Conservation (phyloP, 1,140 invertebrate species). For the Orchesella cincta region DNA sequence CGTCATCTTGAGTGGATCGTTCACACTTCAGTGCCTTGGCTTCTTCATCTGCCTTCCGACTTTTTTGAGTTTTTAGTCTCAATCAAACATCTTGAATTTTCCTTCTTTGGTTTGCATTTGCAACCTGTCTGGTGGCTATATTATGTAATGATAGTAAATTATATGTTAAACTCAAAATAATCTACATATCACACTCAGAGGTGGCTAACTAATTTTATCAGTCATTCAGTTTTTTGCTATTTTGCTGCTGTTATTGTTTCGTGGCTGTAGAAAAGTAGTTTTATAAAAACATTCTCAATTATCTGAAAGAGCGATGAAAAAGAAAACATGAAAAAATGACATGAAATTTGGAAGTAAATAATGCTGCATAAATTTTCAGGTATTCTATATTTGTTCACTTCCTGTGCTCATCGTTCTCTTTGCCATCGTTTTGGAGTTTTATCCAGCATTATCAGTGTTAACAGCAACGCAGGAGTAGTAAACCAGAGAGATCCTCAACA, state of each 20-base stretch:
- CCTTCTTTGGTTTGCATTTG: slow-evolving; percentile 21
- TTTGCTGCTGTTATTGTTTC: slow-evolving; percentile 16
- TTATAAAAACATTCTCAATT: too few species aligned
- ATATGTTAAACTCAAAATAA: not conserved
- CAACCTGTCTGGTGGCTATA: slow-evolving; percentile 25
- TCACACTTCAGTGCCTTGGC: slow-evolving; percentile 25
- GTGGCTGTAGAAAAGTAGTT: not conserved
- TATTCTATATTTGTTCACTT: slow-evolving; percentile 46
- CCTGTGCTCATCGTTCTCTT: slow-evolving; percentile 44
- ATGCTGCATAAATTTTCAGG: slow-evolving; percentile 30
- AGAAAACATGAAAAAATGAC: not conserved
- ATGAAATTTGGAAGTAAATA: slow-evolving; percentile 2
- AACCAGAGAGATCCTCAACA: not conserved
- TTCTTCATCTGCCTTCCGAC: slow-evolving; percentile 28
- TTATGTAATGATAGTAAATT: slow-evolving; percentile 25
- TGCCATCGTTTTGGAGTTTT: slow-evolving; percentile 44
- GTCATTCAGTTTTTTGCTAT: not conserved
- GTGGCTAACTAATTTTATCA: slow-evolving; percentile 5
- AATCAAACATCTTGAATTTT: not conserved
- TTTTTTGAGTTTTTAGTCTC: slow-evolving; percentile 28
- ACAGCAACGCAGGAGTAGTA: slow-evolving; percentile 40
- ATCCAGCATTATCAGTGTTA: slow-evolving; percentile 41
- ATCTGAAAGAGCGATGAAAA: not conserved
- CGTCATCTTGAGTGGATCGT: slow-evolving; percentile 41
- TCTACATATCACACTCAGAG: slow-evolving; percentile 2